Evolutionary conservation across 2,797 vertebrate species (phyloP).

Genomic region (Podarcis lilfordi): DNA sequence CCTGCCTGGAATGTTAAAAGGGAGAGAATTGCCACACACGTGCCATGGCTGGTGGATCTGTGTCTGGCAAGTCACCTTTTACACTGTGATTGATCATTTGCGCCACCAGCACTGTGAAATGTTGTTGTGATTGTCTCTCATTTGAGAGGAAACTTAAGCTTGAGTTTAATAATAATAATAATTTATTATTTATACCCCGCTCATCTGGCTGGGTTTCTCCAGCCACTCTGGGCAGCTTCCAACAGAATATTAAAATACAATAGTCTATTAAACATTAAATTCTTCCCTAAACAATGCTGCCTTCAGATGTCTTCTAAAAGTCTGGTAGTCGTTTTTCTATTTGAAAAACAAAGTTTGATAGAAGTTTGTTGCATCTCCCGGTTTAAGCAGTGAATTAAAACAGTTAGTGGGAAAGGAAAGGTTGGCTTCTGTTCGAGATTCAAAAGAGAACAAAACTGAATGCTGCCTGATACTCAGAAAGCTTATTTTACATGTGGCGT

Average conservation of each 20-base stretch:
- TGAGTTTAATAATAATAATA: not conserved
- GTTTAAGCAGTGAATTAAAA: not conserved
- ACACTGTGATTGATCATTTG: not conserved
- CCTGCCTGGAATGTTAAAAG: not conserved
- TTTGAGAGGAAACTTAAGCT: too few relatives aligned
- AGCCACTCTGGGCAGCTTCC: too few relatives aligned
- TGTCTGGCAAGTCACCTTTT: not conserved
- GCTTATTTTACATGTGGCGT: conserved; percentile 4
- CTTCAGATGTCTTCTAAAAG: too few relatives aligned
- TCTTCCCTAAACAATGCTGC: too few relatives aligned
- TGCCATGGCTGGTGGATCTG: not conserved
- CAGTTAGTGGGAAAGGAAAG: not conserved
- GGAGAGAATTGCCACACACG: not conserved
- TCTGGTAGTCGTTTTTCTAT: too few relatives aligned
- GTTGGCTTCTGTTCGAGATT: not conserved
- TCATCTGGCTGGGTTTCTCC: too few relatives aligned
- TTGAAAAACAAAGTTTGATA: not conserved
- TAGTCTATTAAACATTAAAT: too few relatives aligned
- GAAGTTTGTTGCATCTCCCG: not conserved
- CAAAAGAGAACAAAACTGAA: not conserved
- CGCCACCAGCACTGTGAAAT: not conserved
- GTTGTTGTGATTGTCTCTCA: not conserved
- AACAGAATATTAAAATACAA: too few relatives aligned
- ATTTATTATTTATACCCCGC: too few relatives aligned
- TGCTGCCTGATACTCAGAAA: not conserved